phyloP scores from a whole-genome alignment of 2,888 invertebrate genomes.

The Brenthis daphne region DNA sequence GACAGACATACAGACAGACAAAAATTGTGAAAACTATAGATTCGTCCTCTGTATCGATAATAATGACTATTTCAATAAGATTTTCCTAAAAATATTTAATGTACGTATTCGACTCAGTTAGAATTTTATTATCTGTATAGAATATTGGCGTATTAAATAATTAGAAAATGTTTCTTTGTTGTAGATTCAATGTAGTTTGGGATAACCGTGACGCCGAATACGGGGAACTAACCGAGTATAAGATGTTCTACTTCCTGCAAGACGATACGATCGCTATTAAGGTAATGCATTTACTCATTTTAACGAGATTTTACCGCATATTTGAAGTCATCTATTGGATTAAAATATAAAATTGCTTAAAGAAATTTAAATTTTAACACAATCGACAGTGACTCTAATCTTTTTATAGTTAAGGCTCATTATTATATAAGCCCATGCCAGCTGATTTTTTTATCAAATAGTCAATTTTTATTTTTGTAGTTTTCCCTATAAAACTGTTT shows the following conservation, averaged over 20 bases:
- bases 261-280: slow-evolving; percentile 91
- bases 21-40: too few species aligned
- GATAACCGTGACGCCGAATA: slow-evolving; percentile 83
- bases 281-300: slow-evolving; percentile 47
- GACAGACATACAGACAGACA: too few species aligned
- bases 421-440: neutral
- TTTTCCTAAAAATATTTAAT: too few species aligned
- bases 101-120: too few species aligned
- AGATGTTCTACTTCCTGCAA: slow-evolving; percentile 89
- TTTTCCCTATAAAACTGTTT: too few species aligned
- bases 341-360: slow-evolving; percentile 26
- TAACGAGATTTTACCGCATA: slow-evolving; percentile 20
- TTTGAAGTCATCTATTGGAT: slow-evolving; percentile 26
- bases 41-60: too few species aligned
- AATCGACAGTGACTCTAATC: neutral
- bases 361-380: slow-evolving; percentile 3
- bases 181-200: slow-evolving; percentile 86
- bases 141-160: slow-evolving; percentile 29
- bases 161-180: too few species aligned
- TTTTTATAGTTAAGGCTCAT: neutral
- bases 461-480: neutral
- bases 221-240: slow-evolving; percentile 84
- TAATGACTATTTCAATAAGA: too few species aligned
- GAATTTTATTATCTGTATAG: too few species aligned
- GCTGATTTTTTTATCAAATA: slow-evolving; percentile 19